phyloP scores from a whole-genome alignment of 2,797 vertebrate genomes.

The Anolis apletophallus region DNA sequence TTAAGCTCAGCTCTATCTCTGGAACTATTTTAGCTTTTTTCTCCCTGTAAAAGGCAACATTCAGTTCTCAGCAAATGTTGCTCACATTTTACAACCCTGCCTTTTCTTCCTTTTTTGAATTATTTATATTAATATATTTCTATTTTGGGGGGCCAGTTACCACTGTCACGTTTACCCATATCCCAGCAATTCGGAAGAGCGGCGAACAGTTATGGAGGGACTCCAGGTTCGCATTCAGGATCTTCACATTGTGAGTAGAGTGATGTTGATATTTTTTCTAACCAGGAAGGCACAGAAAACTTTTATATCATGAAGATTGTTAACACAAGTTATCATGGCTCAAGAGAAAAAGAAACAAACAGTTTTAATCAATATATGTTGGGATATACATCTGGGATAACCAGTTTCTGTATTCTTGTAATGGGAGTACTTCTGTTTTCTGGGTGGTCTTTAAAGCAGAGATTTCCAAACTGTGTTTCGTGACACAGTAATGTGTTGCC shows the following conservation, averaged over 20 bases:
- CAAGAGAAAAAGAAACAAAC: not conserved
- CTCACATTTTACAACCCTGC: too few species aligned
- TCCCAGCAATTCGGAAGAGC: conserved; percentile 88
- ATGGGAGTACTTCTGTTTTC: not conserved
- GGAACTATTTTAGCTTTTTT: not conserved
- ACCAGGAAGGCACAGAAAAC: not conserved
- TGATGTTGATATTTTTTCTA: too few species aligned
- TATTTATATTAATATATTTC: not conserved
- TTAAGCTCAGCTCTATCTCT: too few species aligned
- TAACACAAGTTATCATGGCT: not conserved
- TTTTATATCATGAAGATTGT: not conserved
- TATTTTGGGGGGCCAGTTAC: conserved; percentile 81
- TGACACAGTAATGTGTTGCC: too few species aligned
- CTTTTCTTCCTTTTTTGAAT: not conserved
- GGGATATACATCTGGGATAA: not conserved
- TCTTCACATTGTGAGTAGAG: conserved; percentile 86
- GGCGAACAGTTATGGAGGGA: conserved; percentile 88
- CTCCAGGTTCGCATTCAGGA: conserved; percentile 92
- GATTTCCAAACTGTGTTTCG: too few species aligned
- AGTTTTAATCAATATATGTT: not conserved
- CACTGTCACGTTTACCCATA: conserved; percentile 97
- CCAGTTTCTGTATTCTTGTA: not conserved
- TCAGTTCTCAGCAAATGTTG: too few species aligned
- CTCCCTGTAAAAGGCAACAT: not conserved
- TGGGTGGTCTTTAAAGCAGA: not conserved